A percentile compares a stretch with the other conserved stretches of the same genome.
Conservation (phyloP, 2,888 invertebrate species). For the Lottia gigantea region DNA sequence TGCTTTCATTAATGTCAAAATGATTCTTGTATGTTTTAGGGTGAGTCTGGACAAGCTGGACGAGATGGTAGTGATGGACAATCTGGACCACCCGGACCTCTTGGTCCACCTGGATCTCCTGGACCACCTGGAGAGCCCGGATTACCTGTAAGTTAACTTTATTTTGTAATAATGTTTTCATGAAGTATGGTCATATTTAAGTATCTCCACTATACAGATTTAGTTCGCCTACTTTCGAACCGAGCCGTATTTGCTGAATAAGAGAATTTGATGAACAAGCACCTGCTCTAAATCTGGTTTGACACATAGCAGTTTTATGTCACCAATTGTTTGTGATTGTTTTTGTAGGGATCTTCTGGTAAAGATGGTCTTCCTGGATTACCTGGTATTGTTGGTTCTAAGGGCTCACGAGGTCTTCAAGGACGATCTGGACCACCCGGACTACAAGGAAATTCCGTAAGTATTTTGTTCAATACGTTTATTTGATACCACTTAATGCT, state of each 20-base stretch:
- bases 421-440: conserved; percentile 79
- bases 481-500: too few species aligned
- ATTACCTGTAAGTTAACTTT: conserved; percentile 36
- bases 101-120: conserved; percentile 50
- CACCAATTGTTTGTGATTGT: not conserved
- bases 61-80: conserved; percentile 52
- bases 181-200: not conserved
- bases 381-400: conserved; percentile 71
- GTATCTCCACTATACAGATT: too few species aligned
- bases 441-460: conserved; percentile 65
- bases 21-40: conserved; percentile 27
- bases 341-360: conserved; percentile 43
- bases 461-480: not conserved
- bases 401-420: conserved; percentile 78
- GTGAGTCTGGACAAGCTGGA: conserved; percentile 47
- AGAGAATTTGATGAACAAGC: too few species aligned
- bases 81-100: conserved; percentile 53
- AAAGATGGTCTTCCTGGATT: conserved; percentile 45
- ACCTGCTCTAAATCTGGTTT: too few species aligned
- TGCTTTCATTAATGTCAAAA: not conserved
- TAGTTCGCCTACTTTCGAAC: too few species aligned
- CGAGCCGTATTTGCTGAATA: not conserved
- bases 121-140: conserved; percentile 55
- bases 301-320: too few species aligned
- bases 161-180: not conserved